Evolutionary conservation across 2,888 invertebrate species (phyloP).

Genomic region (Coelinius sp.): DNA sequence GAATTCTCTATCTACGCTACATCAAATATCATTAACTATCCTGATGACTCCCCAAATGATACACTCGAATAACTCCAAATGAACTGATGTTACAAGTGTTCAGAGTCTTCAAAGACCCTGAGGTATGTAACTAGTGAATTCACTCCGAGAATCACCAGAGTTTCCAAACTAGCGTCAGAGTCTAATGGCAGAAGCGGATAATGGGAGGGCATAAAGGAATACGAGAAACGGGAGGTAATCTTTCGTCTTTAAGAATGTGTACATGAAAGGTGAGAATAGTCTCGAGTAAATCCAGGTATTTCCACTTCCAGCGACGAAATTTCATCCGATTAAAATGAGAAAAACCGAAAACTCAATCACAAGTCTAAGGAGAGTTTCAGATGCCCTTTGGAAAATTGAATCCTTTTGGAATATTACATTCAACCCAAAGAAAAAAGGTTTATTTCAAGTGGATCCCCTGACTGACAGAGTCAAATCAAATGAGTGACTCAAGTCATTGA

Average conservation of each 20-base stretch:
- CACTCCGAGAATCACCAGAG: slow-evolving; percentile 23
- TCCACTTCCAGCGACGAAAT: neutral
- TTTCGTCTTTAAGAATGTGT: neutral
- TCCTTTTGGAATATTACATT: too few relatives aligned
- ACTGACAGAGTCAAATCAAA: too few relatives aligned
- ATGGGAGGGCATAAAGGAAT: neutral
- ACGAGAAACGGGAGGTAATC: neutral
- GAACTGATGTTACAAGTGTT: neutral
- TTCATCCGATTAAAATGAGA: too few relatives aligned
- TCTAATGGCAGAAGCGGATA: neutral
- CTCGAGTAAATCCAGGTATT: neutral
- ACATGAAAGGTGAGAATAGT: neutral
- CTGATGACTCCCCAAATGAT: neutral
- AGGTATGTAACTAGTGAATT: neutral
- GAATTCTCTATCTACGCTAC: neutral
- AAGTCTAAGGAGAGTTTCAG: too few relatives aligned
- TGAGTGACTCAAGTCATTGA: too few relatives aligned
- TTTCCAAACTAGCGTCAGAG: slow-evolving; percentile 25
- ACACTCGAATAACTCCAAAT: neutral
- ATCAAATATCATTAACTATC: neutral
- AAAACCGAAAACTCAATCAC: too few relatives aligned
- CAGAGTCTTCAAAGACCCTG: neutral
- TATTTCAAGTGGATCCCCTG: too few relatives aligned
- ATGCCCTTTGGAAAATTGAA: too few relatives aligned
- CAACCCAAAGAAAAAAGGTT: too few relatives aligned